Base-by-base conservation (phyloP, 2,888 invertebrate species). In the Rhorus exstirpatorius region DNA sequence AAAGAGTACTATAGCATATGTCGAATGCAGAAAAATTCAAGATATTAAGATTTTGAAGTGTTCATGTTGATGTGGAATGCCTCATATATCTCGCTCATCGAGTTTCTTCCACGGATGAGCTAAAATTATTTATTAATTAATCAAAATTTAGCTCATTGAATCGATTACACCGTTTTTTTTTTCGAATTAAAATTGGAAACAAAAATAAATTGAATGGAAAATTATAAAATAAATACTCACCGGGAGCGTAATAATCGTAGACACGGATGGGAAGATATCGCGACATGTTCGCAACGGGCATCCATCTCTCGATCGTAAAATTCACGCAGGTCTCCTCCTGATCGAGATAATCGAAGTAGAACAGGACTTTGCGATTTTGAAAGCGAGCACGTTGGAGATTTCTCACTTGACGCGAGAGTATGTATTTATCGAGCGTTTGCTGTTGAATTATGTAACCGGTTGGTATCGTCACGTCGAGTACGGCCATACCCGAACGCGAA, bases 211-310 rank as follows among this genome's bases (percentile, higher is more conserved):
- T 21, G n/a, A 8, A 19, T 26, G 19, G 1, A 17, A 63, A 51
- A 53, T 51, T 44, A 49, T 10, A 0, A 1, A 38, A 88, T 1
- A 21, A 17, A 19, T 12, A 46, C 92, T 93, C 93, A 98, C 98
- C 98, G 89, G 99, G 99, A 72, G 98, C 97, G 93, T 99, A 99
- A 93, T 98, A 99, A 94, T 99, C 99, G 93, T 98, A 99, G 10
- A 99, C 96, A 76, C 97, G 95, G 71, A 98, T 96, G 2, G 98
- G 96, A 86, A 99, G 95, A 93, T 97, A 98, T 58, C 98, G 95
- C 0, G 99, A 98, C 97, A 98, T 97, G 93, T 99, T 99, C 63
- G 99, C 99, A 1, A 99, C 98, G 0, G 99, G 99, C 93, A 95
- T 97, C 98, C 98, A 99, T 86, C 99, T 95, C 93, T 98, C 98